A percentile compares a stretch with the other conserved stretches of the same genome.
Evolutionary conservation across 2,888 invertebrate species (phyloP).

Genomic region (Drosophila colorata): DNA sequence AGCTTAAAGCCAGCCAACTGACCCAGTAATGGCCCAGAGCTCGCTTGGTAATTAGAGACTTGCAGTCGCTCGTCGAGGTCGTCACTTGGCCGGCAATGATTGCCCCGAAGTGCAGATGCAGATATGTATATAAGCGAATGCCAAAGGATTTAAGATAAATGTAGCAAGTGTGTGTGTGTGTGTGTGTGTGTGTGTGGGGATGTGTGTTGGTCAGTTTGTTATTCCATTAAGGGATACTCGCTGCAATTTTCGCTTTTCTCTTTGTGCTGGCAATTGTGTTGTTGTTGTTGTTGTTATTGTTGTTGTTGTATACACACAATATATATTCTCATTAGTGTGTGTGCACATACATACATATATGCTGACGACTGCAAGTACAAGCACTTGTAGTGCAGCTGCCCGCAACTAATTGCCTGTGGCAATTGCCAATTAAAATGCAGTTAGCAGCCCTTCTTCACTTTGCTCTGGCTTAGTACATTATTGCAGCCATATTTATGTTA

Average conservation of each 20-base stretch:
- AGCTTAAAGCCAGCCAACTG: constrained; percentile 7
- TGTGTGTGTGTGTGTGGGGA: neutral
- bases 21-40: constrained; percentile 2
- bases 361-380: constrained; percentile 6
- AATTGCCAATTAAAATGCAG: constrained; percentile 58
- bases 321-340: neutral
- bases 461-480: constrained; percentile 19
- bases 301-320: neutral
- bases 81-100: constrained; percentile 6
- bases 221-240: constrained; percentile 16
- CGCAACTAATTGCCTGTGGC: constrained; percentile 48
- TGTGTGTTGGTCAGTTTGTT: constrained; percentile 10
- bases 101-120: constrained; percentile 14
- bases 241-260: neutral
- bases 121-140: neutral
- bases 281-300: constrained; percentile 2
- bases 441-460: constrained; percentile 24
- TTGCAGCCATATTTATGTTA: constrained; percentile 41
- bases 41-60: constrained; percentile 31
- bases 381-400: constrained; percentile 18
- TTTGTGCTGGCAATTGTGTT: constrained; percentile 7
- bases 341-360: neutral
- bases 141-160: constrained; percentile 9
- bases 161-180: constrained; percentile 1
- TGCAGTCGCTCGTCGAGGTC: constrained; percentile 6